These are phyloP conservation scores for Ctena decussata DNA, from an alignment of 2,888 invertebrate genomes.

Conservation along the genomic window DNA sequence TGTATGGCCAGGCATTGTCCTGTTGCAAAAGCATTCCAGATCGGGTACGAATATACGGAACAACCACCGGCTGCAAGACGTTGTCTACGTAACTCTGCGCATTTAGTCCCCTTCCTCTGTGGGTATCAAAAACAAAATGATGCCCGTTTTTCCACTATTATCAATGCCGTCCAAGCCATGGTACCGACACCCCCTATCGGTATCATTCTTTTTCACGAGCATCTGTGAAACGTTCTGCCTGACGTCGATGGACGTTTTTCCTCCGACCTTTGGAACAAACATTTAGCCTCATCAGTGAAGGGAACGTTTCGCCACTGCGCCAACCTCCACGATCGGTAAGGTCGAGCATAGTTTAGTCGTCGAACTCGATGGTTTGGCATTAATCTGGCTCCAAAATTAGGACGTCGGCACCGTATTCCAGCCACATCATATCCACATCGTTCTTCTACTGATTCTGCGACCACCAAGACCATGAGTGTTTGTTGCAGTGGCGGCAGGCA, in stretches of 20 bases:
- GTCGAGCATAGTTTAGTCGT: neutral
- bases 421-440: neutral
- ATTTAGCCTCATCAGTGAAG: neutral
- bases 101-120: neutral
- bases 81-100: constrained; percentile 17
- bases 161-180: neutral
- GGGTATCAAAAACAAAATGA: neutral
- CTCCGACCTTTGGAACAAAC: neutral
- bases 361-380: neutral
- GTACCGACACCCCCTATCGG: neutral
- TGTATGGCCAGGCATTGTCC: constrained; percentile 11
- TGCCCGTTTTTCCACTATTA: neutral
- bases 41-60: constrained; percentile 5
- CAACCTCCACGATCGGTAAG: neutral
- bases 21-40: constrained; percentile 20
- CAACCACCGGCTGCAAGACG: constrained; percentile 3
- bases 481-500: neutral
- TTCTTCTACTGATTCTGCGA: neutral
- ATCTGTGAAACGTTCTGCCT: neutral
- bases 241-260: too few species aligned
- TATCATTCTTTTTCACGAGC: neutral
- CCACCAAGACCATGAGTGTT: neutral
- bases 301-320: neutral
- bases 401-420: neutral
- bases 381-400: neutral